Conservation (phyloP, 2,888 invertebrate species). For the Pachycephus smyrnensis region DNA sequence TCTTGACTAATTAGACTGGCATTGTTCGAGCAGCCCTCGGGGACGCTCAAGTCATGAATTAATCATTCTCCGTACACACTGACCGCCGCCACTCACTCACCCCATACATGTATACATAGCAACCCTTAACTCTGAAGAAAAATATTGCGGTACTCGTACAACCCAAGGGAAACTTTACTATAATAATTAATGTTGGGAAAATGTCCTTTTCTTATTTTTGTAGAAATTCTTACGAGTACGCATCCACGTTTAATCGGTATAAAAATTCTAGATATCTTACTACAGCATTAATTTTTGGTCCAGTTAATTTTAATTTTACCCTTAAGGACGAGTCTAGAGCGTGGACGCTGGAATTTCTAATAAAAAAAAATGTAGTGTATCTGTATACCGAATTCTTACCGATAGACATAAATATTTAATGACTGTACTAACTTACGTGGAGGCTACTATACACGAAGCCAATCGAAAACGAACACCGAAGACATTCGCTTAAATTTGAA, state of each 20-base stretch:
- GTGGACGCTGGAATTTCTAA: not conserved
- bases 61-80: constrained; percentile 50
- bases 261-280: not conserved
- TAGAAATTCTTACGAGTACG: not conserved
- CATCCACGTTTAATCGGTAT: not conserved
- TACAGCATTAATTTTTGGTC: not conserved
- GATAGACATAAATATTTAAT: constrained; percentile 39
- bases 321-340: not conserved
- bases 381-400: constrained; percentile 21
- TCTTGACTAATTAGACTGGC: constrained; percentile 58
- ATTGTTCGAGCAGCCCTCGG: constrained; percentile 52
- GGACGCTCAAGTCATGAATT: constrained; percentile 51
- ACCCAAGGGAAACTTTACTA: not conserved
- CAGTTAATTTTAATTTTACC: not conserved
- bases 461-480: constrained; percentile 7
- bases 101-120: constrained; percentile 16
- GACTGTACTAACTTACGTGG: not conserved
- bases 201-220: not conserved
- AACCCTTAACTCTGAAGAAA: not conserved
- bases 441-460: not conserved
- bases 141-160: not conserved
- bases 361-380: not conserved
- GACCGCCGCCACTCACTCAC: constrained; percentile 28
- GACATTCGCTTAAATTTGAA: constrained; percentile 18
- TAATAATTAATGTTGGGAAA: not conserved